Conservation (phyloP, 2,797 vertebrate species). For the Hyperoplus lanceolatus region DNA sequence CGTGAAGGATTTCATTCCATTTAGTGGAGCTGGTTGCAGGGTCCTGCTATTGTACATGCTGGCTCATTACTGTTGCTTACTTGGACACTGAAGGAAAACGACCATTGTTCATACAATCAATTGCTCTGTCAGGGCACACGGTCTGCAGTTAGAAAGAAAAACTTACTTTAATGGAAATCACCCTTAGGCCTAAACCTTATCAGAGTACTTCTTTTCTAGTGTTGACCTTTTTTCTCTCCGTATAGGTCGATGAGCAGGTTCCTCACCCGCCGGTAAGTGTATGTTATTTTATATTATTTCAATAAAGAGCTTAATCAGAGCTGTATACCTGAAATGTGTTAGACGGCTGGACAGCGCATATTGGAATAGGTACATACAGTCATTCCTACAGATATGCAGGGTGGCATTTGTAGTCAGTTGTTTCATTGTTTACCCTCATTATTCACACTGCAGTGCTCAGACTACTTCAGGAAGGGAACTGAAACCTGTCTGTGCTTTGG, state of each 20-base stretch:
- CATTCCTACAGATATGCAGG: slow-evolving; percentile 18
- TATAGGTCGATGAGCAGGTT: background rate
- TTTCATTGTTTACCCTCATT: slow-evolving; percentile 28
- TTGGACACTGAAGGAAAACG: background rate
- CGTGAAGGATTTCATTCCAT: background rate
- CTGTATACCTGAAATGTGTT: slow-evolving; percentile 4
- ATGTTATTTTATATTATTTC: slow-evolving; percentile 1
- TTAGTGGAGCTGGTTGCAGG: background rate
- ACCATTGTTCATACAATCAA: background rate
- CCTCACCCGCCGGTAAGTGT: slow-evolving; percentile 3
- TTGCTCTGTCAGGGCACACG: background rate
- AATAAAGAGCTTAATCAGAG: slow-evolving; percentile 6
- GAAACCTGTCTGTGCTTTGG: slow-evolving; percentile 31
- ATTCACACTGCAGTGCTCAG: slow-evolving; percentile 47
- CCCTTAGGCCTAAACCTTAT: background rate
- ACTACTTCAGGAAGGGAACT: slow-evolving; percentile 27
- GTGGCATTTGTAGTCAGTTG: slow-evolving; percentile 27
- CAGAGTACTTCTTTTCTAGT: background rate
- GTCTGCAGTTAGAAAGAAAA: background rate
- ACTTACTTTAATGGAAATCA: slow-evolving; percentile 1
- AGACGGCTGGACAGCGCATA: background rate
- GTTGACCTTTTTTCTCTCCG: background rate
- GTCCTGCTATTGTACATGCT: background rate
- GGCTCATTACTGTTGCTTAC: background rate
- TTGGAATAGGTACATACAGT: slow-evolving; percentile 19